A percentile compares a stretch with the other conserved stretches of the same genome.
phyloP scores from a whole-genome alignment of 2,888 invertebrate species.

The Pediacus dermestoides region DNA sequence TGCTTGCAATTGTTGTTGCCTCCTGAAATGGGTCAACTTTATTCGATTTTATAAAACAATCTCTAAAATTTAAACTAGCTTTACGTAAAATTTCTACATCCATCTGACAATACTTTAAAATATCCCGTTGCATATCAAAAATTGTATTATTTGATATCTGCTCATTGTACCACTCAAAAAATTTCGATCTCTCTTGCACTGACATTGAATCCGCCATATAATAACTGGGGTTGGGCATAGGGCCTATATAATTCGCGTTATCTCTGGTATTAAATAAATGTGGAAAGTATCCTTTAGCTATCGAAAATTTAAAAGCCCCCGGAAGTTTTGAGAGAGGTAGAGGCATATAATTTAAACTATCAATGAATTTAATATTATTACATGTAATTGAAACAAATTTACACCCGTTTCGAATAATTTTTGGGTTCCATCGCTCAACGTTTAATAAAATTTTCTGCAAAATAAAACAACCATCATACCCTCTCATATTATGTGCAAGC shows the following conservation, averaged over 20 bases:
- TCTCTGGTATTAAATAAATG: conserved; percentile 22
- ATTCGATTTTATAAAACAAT: conserved; percentile 10
- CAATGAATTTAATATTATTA: conserved; percentile 16
- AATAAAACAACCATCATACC: conserved; percentile 16
- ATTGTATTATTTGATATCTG: too few species aligned
- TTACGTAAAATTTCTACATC: conserved; percentile 14
- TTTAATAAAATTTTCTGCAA: conserved; percentile 10
- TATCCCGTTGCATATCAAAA: too few species aligned
- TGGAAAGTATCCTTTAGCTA: too few species aligned
- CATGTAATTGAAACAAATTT: conserved; percentile 14
- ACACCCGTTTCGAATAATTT: conserved; percentile 11
- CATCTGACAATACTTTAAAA: too few species aligned
- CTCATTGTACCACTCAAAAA: too few species aligned
- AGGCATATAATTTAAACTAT: conserved; percentile 16
- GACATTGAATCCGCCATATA: too few species aligned
- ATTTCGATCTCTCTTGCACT: too few species aligned
- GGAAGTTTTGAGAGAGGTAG: conserved; percentile 12
- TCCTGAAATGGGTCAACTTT: conserved; percentile 16
- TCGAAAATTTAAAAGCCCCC: too few species aligned
- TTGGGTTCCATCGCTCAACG: conserved; percentile 8
- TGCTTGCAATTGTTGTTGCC: conserved; percentile 12
- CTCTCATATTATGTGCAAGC: conserved; percentile 16
- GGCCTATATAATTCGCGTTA: conserved; percentile 29
- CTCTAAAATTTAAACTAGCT: conserved; percentile 14
- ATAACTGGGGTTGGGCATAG: too few species aligned